Percentiles rank a stretch among this genome's conserved stretches.
Conservation (phyloP, 2,888 invertebrate genomes). For the Ctenicera cuprea region DNA sequence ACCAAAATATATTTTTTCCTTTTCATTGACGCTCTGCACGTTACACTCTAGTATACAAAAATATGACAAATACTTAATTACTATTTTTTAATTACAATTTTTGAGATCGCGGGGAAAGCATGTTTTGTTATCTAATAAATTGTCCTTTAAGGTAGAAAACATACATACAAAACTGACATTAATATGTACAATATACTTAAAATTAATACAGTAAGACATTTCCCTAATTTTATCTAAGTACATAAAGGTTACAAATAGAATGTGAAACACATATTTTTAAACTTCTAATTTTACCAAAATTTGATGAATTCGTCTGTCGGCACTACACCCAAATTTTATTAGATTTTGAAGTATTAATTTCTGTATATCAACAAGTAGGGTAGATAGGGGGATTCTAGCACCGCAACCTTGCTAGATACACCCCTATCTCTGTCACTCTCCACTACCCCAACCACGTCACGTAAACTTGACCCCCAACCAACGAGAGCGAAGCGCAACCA, state of each 20-base stretch:
- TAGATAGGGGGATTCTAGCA: no score
- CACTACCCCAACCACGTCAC: no score
- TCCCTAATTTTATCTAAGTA: slow-evolving; percentile 1
- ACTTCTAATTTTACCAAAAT: not conserved
- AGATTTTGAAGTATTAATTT: not conserved
- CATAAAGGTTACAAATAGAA: slow-evolving; percentile 15
- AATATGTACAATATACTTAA: not conserved
- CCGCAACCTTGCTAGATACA: no score
- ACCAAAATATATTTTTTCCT: not conserved
- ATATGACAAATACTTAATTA: slow-evolving; percentile 37
- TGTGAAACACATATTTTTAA: slow-evolving; percentile 5
- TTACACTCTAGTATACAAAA: slow-evolving; percentile 35
- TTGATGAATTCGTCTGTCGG: slow-evolving; percentile 5
- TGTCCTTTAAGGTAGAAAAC: slow-evolving; percentile 1
- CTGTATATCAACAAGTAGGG: not conserved
- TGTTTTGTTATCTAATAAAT: slow-evolving; percentile 8
- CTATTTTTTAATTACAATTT: slow-evolving; percentile 22
- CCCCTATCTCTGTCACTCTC: no score
- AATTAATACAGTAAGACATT: slow-evolving; percentile 6
- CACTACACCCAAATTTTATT: slow-evolving; percentile 27
- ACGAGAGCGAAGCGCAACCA: no score
- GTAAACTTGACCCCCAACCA: no score
- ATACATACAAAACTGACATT: slow-evolving; percentile 14
- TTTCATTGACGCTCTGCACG: slow-evolving; percentile 7
- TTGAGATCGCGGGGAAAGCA: slow-evolving; percentile 38